Base-by-base conservation (phyloP, 1,140 invertebrate species). In the Drosophila kikkawai region DNA sequence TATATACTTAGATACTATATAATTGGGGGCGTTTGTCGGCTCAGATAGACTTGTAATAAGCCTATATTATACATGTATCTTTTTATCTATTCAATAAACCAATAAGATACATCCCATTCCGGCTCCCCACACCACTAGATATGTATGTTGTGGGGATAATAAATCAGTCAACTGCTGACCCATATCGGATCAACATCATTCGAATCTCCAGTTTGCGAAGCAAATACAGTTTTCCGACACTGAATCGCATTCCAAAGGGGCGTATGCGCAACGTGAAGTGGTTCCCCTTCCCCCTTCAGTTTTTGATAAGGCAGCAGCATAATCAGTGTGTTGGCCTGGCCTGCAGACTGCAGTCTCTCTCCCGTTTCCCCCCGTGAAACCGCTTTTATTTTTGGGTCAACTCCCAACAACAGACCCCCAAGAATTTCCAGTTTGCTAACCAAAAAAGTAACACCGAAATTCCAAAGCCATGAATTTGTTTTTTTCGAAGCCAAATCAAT, bases 361-460 rank as follows among this genome's bases (percentile, higher is more conserved):
- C 26, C 15, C 26, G 15, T 2, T 22, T 22, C 48, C 48, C 65
- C 39, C 15, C 64, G 29, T 26, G 67, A 59, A 71, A 63, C 71
- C 75, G 68, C 65, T 78, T 65, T 79, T 79, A 71, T 87, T 88
- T 88, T 80, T 87, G 78, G 85, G 84, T 88, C 78, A 79, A 73
- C 75, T 58, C 44, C 59, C 26, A 29, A 29, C 26, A 83, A 83
- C 57, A 50, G 67, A 47, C 71, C 69, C 66, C 50, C 53, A 76
- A 87, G 84, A 88, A 88, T 87, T 87, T 87, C 85, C 80, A 87
- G 84, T 87, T 87, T 84, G 75, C 74, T 59, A 65, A 45, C 66
- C 57, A 61, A 44, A 61, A 44, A 26, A 56, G 36, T 45, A 22
- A 63, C 53, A 45, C 45, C 22, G 36, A 71, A 80, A 84, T 84